Evolutionary conservation across 2,888 invertebrate species (phyloP).

Genomic region (Iphiclides podalirius): DNA sequence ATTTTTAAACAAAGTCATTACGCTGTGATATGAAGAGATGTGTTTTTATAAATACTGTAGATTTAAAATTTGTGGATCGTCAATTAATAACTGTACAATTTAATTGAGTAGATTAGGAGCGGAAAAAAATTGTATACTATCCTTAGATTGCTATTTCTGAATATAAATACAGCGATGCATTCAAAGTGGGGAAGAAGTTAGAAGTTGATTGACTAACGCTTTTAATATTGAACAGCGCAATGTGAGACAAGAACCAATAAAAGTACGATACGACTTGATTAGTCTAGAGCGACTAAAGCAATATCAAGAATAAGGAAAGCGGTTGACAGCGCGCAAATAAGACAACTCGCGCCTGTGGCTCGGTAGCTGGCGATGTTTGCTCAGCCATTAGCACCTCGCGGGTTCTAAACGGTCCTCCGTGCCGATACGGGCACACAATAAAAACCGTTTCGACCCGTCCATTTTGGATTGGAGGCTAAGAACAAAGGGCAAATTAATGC

Average conservation of each 20-base stretch:
- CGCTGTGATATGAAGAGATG: no score
- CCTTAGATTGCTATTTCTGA: not conserved
- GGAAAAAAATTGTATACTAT: no score
- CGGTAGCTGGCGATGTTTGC: constrained; percentile 55
- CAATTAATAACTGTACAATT: no score
- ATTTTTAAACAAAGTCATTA: no score
- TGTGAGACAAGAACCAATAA: no score
- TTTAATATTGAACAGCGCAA: no score
- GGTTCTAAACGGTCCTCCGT: constrained; percentile 42
- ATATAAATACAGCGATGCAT: no score
- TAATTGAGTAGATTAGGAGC: no score
- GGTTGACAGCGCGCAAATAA: constrained; percentile 12
- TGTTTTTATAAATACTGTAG: no score
- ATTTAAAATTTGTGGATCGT: no score
- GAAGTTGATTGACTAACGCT: no score
- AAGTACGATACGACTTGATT: not conserved
- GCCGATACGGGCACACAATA: constrained; percentile 35
- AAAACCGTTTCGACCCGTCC: constrained; percentile 47
- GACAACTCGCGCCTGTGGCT: constrained; percentile 25
- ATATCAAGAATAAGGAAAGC: not conserved
- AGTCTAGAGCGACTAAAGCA: not conserved
- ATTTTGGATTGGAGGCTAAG: constrained; percentile 27
- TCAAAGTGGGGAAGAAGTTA: no score
- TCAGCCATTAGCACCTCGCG: constrained; percentile 50
- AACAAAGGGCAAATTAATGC: constrained; percentile 22